These are phyloP conservation scores for Stenodera caucasica DNA, from an alignment of 2,888 invertebrate genomes.

Conservation along the genomic window DNA sequence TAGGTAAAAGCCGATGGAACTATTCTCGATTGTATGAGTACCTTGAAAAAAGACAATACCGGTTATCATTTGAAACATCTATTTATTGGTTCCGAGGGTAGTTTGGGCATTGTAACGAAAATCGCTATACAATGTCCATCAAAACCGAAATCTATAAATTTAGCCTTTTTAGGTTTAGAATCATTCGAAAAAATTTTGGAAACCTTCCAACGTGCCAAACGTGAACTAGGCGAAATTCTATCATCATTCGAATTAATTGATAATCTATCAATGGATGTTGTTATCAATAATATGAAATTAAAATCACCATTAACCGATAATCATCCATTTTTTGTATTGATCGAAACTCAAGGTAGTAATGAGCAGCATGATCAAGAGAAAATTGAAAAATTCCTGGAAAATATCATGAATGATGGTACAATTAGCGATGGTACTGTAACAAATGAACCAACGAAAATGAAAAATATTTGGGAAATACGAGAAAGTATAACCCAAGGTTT, in stretches of 20 bases:
- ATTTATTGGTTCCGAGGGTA: conserved; percentile 97
- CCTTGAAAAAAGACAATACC: conserved; percentile 95
- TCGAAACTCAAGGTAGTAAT: conserved; percentile 89
- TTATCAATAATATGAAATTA: conserved; percentile 64
- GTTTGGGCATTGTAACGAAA: conserved; percentile 91
- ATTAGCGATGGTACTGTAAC: conserved; percentile 84
- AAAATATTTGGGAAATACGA: conserved; percentile 82
- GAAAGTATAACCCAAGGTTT: conserved; percentile 82
- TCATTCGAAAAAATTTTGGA: conserved; percentile 78
- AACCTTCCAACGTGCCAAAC: conserved; percentile 74
- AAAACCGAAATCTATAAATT: conserved; percentile 76
- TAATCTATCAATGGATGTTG: conserved; percentile 68
- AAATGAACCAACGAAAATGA: conserved; percentile 79
- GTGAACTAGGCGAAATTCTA: conserved; percentile 81
- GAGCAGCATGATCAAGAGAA: conserved; percentile 86
- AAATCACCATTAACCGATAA: conserved; percentile 63
- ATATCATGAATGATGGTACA: conserved; percentile 69
- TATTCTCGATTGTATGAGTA: conserved; percentile 80
- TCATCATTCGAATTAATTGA: conserved; percentile 98
- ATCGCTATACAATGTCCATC: conserved; percentile 89
- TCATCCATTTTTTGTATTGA: conserved; percentile 80
- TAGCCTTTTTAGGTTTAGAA: conserved; percentile 86
- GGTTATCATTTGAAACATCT: conserved; percentile 96
- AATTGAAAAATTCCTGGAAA: conserved; percentile 74
- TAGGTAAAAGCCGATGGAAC: conserved; percentile 85